Conservation (phyloP, 2,888 invertebrate species). For the Boloria euphrosyne region DNA sequence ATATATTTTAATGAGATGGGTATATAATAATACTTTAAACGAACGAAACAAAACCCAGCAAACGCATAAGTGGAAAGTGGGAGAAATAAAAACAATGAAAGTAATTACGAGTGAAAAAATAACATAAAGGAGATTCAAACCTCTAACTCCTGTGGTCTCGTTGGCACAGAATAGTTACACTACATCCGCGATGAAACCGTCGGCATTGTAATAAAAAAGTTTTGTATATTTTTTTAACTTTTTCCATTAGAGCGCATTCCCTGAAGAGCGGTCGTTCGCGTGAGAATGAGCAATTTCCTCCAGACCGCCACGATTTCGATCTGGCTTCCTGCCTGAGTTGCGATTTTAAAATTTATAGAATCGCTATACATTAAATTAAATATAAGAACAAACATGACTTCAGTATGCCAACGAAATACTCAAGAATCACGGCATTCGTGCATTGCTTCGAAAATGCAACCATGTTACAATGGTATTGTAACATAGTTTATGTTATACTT, state of each 20-base stretch:
- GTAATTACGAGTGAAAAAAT: constrained; percentile 28
- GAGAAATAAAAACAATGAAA: constrained; percentile 20
- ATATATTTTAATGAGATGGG: constrained; percentile 3
- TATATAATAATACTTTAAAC: neutral
- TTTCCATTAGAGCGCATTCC: constrained; percentile 77
- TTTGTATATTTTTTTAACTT: constrained; percentile 78
- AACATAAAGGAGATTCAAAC: constrained; percentile 27
- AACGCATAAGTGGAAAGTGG: neutral
- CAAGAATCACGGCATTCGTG: constrained; percentile 25
- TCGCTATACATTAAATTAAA: constrained; percentile 74
- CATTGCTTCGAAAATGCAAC: constrained; percentile 18
- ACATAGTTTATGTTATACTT: neutral
- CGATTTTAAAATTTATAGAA: constrained; percentile 81
- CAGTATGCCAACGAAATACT: constrained; percentile 25
- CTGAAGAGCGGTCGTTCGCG: constrained; percentile 71
- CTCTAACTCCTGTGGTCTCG: constrained; percentile 26
- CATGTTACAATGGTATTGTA: neutral
- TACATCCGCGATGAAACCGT: constrained; percentile 47
- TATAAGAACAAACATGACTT: constrained; percentile 59
- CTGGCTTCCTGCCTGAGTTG: constrained; percentile 78
- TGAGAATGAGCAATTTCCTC: constrained; percentile 82
- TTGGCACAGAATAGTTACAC: constrained; percentile 37
- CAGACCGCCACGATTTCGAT: constrained; percentile 78
- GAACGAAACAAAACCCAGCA: neutral
- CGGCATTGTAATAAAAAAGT: constrained; percentile 66